Evolutionary conservation across 2,113 vertebrate genomes (phyloP).

Genomic region (Microcebus tavaratra): DNA sequence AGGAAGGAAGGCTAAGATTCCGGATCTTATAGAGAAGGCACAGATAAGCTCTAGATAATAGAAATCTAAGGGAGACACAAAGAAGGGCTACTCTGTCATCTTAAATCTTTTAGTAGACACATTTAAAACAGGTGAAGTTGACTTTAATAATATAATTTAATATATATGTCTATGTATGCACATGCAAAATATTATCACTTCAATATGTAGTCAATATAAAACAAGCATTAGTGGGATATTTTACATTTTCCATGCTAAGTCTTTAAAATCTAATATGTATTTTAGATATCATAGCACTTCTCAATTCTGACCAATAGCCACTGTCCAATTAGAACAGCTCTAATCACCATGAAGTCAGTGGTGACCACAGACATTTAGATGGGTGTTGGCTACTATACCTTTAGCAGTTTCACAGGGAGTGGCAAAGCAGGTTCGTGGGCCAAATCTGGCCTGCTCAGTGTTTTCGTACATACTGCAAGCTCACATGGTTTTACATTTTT

Average conservation of each 20-base stretch:
- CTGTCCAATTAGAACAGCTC: not conserved
- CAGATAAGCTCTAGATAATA: not conserved
- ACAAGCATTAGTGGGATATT: not conserved
- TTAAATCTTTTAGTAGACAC: not conserved
- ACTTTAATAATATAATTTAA: not conserved
- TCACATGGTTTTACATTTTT: not conserved
- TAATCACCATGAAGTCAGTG: not conserved
- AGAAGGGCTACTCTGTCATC: not conserved
- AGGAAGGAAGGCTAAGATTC: not conserved
- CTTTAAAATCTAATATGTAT: not conserved
- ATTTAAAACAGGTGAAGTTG: not conserved
- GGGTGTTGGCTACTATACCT: accelerated
- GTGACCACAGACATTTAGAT: not conserved
- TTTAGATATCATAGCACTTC: not conserved
- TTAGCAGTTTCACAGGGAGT: not conserved
- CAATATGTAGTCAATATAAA: not conserved
- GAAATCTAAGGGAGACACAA: not conserved
- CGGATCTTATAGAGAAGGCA: not conserved
- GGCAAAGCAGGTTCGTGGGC: not conserved
- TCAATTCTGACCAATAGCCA: not conserved
- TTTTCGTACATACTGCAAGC: not conserved
- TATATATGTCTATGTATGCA: not conserved
- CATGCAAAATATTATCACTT: not conserved
- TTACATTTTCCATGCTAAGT: not conserved
- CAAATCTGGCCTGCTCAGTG: not conserved